Percentiles rank a stretch among this genome's conserved stretches.
Evolutionary conservation across 2,113 vertebrate genomes (phyloP).

Genomic region (Colaptes auratus): DNA sequence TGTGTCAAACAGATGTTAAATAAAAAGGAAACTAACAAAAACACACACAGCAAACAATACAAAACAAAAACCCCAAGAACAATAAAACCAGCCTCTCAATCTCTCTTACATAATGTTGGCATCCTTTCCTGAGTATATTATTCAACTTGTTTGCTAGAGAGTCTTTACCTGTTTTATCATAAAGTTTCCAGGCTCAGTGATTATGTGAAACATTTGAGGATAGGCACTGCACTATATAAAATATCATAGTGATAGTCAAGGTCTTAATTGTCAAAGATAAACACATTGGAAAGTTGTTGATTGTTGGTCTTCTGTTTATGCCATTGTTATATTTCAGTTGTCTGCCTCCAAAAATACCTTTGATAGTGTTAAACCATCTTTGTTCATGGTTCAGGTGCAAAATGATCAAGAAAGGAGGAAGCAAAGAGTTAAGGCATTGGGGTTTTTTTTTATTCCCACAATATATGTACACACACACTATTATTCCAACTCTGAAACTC

Average conservation of each 20-base stretch:
- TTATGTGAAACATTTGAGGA: background rate
- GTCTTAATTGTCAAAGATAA: background rate
- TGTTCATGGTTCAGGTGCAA: background rate
- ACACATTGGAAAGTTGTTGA: background rate
- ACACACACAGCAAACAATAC: background rate
- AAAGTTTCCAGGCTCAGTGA: background rate
- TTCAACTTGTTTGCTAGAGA: background rate
- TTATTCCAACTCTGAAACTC: background rate
- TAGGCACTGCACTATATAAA: background rate
- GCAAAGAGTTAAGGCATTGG: background rate
- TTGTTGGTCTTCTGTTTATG: background rate
- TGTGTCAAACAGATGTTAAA: background rate
- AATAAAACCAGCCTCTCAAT: background rate
- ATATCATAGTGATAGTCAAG: background rate
- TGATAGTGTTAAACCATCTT: background rate
- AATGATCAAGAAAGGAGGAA: background rate
- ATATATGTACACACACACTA: background rate
- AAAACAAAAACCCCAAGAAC: no score
- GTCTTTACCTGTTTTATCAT: background rate
- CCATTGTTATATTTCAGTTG: background rate
- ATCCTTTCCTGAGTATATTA: background rate
- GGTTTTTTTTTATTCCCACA: background rate
- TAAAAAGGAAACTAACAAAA: no score
- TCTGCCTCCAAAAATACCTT: background rate
- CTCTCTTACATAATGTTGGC: background rate